phyloP scores from a whole-genome alignment of 2,888 invertebrate genomes.

The Epinotia ramella region DNA sequence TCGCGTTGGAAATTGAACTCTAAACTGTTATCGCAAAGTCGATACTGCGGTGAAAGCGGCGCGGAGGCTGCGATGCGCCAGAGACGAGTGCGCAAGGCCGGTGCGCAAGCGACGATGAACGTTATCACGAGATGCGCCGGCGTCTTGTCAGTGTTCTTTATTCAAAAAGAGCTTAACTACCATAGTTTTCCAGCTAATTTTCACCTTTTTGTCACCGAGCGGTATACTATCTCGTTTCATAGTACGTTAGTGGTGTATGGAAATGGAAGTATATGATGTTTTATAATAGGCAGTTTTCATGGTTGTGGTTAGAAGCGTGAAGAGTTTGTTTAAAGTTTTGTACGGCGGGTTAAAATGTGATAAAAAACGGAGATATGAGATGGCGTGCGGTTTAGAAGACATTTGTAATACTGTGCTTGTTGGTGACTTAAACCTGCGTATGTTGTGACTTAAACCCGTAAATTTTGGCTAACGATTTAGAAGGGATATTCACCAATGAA shows the following conservation, averaged over 20 bases:
- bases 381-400: too few species aligned
- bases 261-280: background rate
- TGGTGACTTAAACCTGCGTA: too few species aligned
- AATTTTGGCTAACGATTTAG: too few species aligned
- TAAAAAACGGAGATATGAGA: too few species aligned
- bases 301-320: too few species aligned
- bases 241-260: background rate
- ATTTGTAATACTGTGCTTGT: too few species aligned
- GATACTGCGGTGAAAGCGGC: slow-evolving; percentile 4
- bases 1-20: slow-evolving; percentile 45
- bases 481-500: too few species aligned
- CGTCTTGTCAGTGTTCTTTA: slow-evolving; percentile 23
- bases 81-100: slow-evolving; percentile 71
- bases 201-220: background rate
- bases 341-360: too few species aligned
- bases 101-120: slow-evolving; percentile 74
- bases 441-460: too few species aligned
- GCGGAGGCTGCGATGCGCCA: slow-evolving; percentile 43
- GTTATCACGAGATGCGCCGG: slow-evolving; percentile 70
- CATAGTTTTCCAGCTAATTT: background rate
- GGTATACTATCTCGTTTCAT: background rate
- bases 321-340: too few species aligned
- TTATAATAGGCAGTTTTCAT: too few species aligned
- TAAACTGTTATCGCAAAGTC: slow-evolving; percentile 45
- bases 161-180: background rate